Base-by-base conservation (phyloP, 2,888 invertebrate species). In the Rutpela maculata region DNA sequence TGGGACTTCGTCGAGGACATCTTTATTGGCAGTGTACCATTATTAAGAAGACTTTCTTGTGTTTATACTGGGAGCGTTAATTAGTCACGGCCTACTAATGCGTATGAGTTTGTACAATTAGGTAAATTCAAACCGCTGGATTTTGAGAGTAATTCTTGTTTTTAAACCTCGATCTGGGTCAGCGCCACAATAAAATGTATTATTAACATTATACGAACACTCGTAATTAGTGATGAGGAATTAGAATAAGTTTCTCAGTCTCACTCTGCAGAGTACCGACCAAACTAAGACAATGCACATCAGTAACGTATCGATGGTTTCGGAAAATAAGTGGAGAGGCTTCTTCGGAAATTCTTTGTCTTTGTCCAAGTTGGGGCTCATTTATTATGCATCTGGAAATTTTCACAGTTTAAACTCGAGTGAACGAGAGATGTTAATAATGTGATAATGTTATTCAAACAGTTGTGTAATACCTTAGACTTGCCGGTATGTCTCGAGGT, bases 1-100 rank as follows among this genome's bases (percentile, higher is more conserved):
- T 80, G 80, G 50, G 82, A 83, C 77, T 86, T 86, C 38, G 83
- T 84, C 72, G 85, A 83, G 59, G 87, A 86, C 87, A 88, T 88
- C 56, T 62, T 71, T 55, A 63, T 35, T 63, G 66, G 55, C 59
- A 65, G 19, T 63, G 59, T 55, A 57, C 31, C 73, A 80, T 76
- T 68, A 74, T 78, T 74, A 66, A 60, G n/a, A 15, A 66, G 62
- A 70, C 63, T 71, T 67, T 62, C 68, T 15, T 66, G 72, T 68
- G 66, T 79, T 75, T 66, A 56, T 69, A 60, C 38, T 62, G 22
- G 19, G 57, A 19, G 11, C 38, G 35, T n/a, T 65, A 74, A 77
- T 79, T 70, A 62, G 77, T 68, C 55, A 18, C 78, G 79, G 76
- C 76, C 80, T 81, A 76, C 67, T 77, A 78, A 77, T 57, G 63